Evolutionary conservation across 2,888 invertebrate genomes (phyloP).

Genomic region (Chelonus formosanus): DNA sequence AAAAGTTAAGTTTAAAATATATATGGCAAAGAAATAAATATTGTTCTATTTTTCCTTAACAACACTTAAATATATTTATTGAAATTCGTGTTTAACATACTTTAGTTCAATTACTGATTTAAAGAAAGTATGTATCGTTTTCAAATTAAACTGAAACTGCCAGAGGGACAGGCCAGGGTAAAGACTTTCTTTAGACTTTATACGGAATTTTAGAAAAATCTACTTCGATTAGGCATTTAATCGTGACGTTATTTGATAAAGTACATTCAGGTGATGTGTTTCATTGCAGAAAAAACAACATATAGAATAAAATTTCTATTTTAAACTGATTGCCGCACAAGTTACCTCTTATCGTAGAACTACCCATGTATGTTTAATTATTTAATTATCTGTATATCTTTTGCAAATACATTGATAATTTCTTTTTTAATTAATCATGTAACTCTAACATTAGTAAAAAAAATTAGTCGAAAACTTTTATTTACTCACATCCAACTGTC

Average conservation of each 20-base stretch:
- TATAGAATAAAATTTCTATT: too few species aligned
- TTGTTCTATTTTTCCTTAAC: not conserved
- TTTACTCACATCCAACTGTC: too few species aligned
- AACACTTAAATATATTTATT: not conserved
- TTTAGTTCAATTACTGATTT: not conserved
- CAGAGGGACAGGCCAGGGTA: slow-evolving; percentile 4
- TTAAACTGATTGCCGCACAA: too few species aligned
- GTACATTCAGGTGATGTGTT: not conserved
- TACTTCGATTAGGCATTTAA: not conserved
- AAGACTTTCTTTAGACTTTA: not conserved
- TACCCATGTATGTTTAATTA: too few species aligned
- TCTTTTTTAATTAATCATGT: too few species aligned
- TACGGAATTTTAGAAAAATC: not conserved
- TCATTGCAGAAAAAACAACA: too few species aligned
- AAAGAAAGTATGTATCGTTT: not conserved
- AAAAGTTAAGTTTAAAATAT: not conserved
- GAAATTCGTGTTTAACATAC: not conserved
- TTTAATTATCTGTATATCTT: too few species aligned
- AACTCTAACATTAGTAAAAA: too few species aligned
- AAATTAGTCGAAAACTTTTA: too few species aligned
- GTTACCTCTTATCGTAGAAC: too few species aligned
- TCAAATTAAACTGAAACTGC: not conserved
- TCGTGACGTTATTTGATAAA: not conserved
- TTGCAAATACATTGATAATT: too few species aligned
- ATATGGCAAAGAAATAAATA: not conserved